These are phyloP conservation scores for Acanthornis magna DNA, from an alignment of 2,797 vertebrate genomes.

Conservation along the genomic window DNA sequence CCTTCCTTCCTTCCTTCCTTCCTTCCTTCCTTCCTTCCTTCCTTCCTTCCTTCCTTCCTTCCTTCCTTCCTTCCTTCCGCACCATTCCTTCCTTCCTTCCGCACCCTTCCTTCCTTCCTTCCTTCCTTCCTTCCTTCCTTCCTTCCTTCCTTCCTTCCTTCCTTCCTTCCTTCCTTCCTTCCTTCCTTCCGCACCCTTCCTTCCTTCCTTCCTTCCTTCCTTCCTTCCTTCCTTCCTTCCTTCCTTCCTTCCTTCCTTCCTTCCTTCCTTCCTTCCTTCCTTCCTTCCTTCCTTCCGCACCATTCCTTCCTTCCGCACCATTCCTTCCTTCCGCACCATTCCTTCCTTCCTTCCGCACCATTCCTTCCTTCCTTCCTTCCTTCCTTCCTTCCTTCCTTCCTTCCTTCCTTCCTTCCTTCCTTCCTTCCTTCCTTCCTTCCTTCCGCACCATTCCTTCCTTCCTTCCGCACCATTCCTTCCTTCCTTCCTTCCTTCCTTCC, in stretches of 20 bases:
- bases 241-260: rapidly evolving
- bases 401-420: background rate
- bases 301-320: too few species aligned
- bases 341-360: background rate
- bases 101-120: background rate
- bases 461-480: too few species aligned
- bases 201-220: background rate
- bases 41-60: background rate
- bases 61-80: rapidly evolving
- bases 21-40: rapidly evolving
- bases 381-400: rapidly evolving
- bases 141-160: rapidly evolving
- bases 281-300: rapidly evolving
- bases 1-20: rapidly evolving
- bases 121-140: rapidly evolving
- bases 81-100: too few species aligned
- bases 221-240: rapidly evolving
- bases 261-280: too few species aligned
- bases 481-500: rapidly evolving
- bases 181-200: rapidly evolving
- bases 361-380: rapidly evolving
- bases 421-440: rapidly evolving
- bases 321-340: too few species aligned
- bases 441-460: too few species aligned
- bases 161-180: background rate